Percentiles rank a stretch among this genome's conserved stretches.
Evolutionary conservation across 37 sponge, comb jelly and placozoan genomes (phyloP).

Genomic region (Aplysina aerophoba): DNA sequence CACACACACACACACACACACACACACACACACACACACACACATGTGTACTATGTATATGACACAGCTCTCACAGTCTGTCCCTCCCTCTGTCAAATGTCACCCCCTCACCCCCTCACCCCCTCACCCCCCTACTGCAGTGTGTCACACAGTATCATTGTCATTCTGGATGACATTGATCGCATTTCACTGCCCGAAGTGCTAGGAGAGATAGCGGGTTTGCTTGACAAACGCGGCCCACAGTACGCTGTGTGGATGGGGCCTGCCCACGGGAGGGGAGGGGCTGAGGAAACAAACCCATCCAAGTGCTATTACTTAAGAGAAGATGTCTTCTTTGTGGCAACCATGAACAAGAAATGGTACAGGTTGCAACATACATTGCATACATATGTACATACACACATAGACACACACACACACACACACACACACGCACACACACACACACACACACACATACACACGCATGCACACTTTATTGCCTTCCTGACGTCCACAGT

Average conservation of each 20-base stretch:
- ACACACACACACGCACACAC: too few species aligned
- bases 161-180: conserved; percentile 73
- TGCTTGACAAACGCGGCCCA: conserved; percentile 56
- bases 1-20: conserved; percentile 27
- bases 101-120: too few species aligned
- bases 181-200: conserved; percentile 41
- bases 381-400: too few species aligned
- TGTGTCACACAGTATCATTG: not conserved
- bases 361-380: too few species aligned
- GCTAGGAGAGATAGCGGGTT: conserved; percentile 51
- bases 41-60: too few species aligned
- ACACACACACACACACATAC: too few species aligned
- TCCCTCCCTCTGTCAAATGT: too few species aligned
- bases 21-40: not conserved
- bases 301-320: conserved; percentile 66
- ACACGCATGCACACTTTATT: too few species aligned
- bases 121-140: not conserved
- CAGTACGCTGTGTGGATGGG: conserved; percentile 57
- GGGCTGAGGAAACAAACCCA: conserved; percentile 32
- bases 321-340: conserved; percentile 18
- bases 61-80: too few species aligned
- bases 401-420: too few species aligned
- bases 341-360: conserved; percentile 24
- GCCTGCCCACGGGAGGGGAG: conserved; percentile 41
- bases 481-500: too few species aligned